Base-by-base conservation (phyloP, 1,140 invertebrate species). In the Chironomus striatipennis region DNA sequence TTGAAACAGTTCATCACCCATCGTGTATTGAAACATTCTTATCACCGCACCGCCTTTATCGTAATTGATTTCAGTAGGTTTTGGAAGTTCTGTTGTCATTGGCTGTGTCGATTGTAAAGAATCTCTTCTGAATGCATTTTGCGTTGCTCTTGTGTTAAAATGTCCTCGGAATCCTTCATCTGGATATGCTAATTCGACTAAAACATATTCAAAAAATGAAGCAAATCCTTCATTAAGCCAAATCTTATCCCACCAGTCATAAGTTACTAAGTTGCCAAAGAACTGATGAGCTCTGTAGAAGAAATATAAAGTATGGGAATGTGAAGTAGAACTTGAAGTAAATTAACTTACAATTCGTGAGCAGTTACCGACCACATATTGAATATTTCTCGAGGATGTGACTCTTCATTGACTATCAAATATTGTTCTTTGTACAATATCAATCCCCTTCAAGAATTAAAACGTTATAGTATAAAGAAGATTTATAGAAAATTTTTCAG, bases 131-230 rank as follows among this genome's bases (percentile, higher is more conserved):
- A 94, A 85, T 74, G 83, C 78, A 64, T 83, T 82, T 67, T 91
- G 89, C 21, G 87, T 76, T 7, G 87, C 87, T 43, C 90, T 85
- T 6, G 90, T 81, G 2, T 91, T 83, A 79, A 94, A 96, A 79
- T 92, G 88, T 76, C 93, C 90, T 87, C 91, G 88, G 85, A 93
- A 89, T 77, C 87, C 86, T 88, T 89, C 91, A 57, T 85, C 79
- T 1, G 86, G 85, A 64, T 86, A 84, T 3, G 90, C 84, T 83
- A 88, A 77, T 42, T 47, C 2, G 3, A 73, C 5, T 21, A 43
- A 18, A 10, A 10, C 3, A 21, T 80, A 82, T 74, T 84, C 84
- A 47, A 87, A 85, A 80, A 85, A 90, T 70, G 85, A 87, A 2
- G 90, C 89, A 77, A 91, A 90, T 15, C 88, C 88, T 79, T 90